Conservation (phyloP, 2,888 invertebrate species). For the Lathronympha strigana region DNA sequence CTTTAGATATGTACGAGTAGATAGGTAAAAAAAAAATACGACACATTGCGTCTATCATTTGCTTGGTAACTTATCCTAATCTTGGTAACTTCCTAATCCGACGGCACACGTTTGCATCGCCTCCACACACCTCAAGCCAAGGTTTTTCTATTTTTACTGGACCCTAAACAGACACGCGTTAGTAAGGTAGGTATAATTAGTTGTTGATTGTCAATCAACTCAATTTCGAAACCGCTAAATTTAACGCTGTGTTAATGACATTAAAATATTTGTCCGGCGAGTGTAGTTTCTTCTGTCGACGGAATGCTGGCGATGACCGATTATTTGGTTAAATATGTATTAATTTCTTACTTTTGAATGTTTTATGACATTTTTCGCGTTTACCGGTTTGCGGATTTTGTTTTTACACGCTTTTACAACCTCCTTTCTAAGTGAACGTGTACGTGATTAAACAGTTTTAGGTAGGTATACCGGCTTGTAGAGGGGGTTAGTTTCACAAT, state of each 20-base stretch:
- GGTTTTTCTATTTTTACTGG: constrained; percentile 43
- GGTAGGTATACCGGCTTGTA: background rate
- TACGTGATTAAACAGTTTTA: constrained; percentile 10
- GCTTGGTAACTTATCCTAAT: too few species aligned
- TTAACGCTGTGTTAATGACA: constrained; percentile 76
- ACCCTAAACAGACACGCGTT: constrained; percentile 48
- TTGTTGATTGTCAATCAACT: constrained; percentile 72
- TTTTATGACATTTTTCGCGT: constrained; percentile 37
- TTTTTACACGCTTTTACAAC: constrained; percentile 9
- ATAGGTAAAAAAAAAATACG: too few species aligned
- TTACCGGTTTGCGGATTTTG: constrained; percentile 35
- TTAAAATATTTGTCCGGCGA: constrained; percentile 65
- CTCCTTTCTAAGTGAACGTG: background rate
- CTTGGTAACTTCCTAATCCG: background rate
- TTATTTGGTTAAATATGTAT: constrained; percentile 35
- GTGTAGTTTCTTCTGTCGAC: constrained; percentile 44
- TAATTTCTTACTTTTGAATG: constrained; percentile 41
- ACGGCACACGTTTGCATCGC: background rate
- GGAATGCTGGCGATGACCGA: constrained; percentile 20
- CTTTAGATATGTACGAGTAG: too few species aligned
- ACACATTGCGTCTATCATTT: too few species aligned
- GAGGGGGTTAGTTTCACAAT: background rate
- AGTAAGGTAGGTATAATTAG: constrained; percentile 51
- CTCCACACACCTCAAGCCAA: background rate
- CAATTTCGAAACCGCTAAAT: constrained; percentile 71